These are phyloP conservation scores for Trissolcus basalis DNA, from an alignment of 1,140 invertebrate genomes.

Conservation along the genomic window DNA sequence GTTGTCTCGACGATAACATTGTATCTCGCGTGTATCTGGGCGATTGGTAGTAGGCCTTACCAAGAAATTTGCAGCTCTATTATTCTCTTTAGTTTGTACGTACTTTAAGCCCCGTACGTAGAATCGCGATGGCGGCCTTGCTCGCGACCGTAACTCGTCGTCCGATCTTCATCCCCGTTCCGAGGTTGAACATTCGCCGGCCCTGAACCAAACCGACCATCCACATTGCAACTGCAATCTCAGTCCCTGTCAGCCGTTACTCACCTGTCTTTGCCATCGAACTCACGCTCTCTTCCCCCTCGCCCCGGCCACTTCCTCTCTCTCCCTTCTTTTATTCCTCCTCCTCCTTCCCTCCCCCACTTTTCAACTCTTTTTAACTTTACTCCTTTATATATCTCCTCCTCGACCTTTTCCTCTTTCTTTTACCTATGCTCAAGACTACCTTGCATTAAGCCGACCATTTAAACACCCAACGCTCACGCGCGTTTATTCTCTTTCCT, in stretches of 20 bases:
- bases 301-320: slow-evolving; percentile 10
- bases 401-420: slow-evolving; percentile 42
- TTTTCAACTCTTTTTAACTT: slow-evolving; percentile 34
- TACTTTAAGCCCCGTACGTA: slow-evolving; percentile 64
- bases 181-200: slow-evolving; percentile 63
- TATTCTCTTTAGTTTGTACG: slow-evolving; percentile 61
- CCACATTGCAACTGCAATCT: slow-evolving; percentile 61
- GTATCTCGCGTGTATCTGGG: slow-evolving; percentile 60
- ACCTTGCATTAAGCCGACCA: slow-evolving; percentile 29
- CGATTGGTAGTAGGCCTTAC: slow-evolving; percentile 60
- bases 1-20: slow-evolving; percentile 56
- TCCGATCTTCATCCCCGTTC: slow-evolving; percentile 60
- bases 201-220: slow-evolving; percentile 63
- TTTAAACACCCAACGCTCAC: slow-evolving; percentile 34
- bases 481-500: not conserved
- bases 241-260: slow-evolving; percentile 68
- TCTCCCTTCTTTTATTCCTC: slow-evolving; percentile 4
- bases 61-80: slow-evolving; percentile 66
- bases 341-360: slow-evolving; percentile 4
- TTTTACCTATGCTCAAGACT: slow-evolving; percentile 34
- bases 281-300: slow-evolving; percentile 48
- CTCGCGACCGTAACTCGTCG: slow-evolving; percentile 68
- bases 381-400: slow-evolving; percentile 40
- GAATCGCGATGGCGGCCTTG: slow-evolving; percentile 69
- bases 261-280: slow-evolving; percentile 70